Conservation (phyloP, 2,888 invertebrate species). For the Ophion ellenae region DNA sequence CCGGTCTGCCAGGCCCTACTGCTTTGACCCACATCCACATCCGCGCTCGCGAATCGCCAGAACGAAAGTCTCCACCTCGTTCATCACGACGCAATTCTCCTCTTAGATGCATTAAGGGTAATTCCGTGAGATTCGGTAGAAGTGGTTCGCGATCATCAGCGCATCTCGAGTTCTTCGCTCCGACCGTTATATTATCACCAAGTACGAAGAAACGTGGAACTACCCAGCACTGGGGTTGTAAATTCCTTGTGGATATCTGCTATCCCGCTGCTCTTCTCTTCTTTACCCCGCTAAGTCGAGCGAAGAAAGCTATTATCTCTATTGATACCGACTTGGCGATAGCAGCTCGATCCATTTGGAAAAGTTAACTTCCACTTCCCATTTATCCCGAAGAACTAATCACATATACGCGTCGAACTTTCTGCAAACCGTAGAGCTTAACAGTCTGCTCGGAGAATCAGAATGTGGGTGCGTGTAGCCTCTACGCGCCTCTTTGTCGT, state of each 20-base stretch:
- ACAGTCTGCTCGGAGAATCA: neutral
- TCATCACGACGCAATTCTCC: constrained; percentile 70
- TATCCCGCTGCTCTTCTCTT: constrained; percentile 32
- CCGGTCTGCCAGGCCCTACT: constrained; percentile 27
- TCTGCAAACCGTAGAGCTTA: neutral
- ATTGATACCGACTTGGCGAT: constrained; percentile 71
- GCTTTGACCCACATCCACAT: constrained; percentile 40
- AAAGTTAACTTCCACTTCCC: constrained; percentile 59
- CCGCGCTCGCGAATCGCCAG: constrained; percentile 64
- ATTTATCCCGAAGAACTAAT: constrained; percentile 24
- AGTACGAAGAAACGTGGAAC: constrained; percentile 52
- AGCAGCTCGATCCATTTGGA: constrained; percentile 70
- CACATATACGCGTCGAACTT: constrained; percentile 7
- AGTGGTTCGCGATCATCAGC: constrained; percentile 64
- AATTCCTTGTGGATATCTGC: constrained; percentile 69
- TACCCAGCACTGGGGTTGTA: constrained; percentile 53
- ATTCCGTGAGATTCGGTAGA: constrained; percentile 65
- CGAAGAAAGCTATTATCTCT: constrained; percentile 71
- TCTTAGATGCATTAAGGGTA: constrained; percentile 69
- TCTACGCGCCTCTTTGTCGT: neutral
- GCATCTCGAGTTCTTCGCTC: constrained; percentile 25
- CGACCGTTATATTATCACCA: constrained; percentile 52
- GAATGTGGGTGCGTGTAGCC: neutral
- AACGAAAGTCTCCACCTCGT: constrained; percentile 69
- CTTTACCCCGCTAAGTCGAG: constrained; percentile 46